Evolutionary conservation across 2,888 invertebrate genomes (phyloP).

Genomic region (Cheilosia grossa): DNA sequence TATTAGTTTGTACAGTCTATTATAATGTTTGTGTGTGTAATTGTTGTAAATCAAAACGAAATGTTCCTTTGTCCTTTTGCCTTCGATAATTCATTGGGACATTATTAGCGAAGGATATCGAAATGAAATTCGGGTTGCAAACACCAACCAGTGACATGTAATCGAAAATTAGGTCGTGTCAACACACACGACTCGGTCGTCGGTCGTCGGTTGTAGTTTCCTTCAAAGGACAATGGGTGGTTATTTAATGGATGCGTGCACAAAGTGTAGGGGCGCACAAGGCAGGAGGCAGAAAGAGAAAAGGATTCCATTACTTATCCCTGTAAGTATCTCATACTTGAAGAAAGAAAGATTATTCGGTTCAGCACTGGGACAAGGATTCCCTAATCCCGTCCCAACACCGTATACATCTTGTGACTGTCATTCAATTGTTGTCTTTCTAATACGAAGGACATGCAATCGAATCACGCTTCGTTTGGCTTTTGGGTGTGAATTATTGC

Average conservation of each 20-base stretch:
- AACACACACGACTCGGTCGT: constrained; percentile 49
- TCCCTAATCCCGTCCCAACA: constrained; percentile 53
- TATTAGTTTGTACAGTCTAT: constrained; percentile 40
- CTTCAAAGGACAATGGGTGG: constrained; percentile 66
- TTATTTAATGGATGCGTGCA: constrained; percentile 74
- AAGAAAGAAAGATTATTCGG: constrained; percentile 65
- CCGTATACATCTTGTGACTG: constrained; percentile 43
- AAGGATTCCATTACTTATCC: constrained; percentile 73
- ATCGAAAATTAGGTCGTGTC: constrained; percentile 74
- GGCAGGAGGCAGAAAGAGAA: constrained; percentile 7
- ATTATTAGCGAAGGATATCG: constrained; percentile 53
- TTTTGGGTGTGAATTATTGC: constrained; percentile 73
- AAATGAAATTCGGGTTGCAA: constrained; percentile 35
- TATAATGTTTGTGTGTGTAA: constrained; percentile 9
- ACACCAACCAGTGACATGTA: constrained; percentile 43
- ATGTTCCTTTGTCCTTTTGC: constrained; percentile 39
- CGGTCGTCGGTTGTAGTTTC: constrained; percentile 1
- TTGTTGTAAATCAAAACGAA: constrained; percentile 61
- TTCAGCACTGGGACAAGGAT: constrained; percentile 69
- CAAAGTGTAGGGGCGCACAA: constrained; percentile 36
- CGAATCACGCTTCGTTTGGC: constrained; percentile 72
- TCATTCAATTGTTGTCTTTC: constrained; percentile 45
- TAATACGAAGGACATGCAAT: constrained; percentile 61
- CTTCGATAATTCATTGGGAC: constrained; percentile 62
- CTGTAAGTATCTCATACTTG: constrained; percentile 55